phyloP scores from a whole-genome alignment of 2,113 vertebrate genomes.

The Rhinichthys klamathensis region DNA sequence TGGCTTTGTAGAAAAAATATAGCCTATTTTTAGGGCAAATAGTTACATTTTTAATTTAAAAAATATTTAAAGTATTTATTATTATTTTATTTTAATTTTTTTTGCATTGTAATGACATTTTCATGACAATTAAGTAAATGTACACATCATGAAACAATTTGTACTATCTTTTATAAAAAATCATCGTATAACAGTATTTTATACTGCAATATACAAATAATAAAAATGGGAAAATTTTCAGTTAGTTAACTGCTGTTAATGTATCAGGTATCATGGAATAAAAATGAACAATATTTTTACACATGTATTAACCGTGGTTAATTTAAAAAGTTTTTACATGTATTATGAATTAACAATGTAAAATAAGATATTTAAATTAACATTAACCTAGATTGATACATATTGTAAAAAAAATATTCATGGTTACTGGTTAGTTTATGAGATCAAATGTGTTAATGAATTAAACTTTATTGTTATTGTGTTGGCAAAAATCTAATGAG shows the following conservation, averaged over 20 bases:
- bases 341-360: background rate
- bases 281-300: background rate
- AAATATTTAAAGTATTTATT: background rate
- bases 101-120: background rate
- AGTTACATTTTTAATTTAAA: background rate
- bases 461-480: background rate
- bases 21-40: background rate
- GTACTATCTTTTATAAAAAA: too few relatives aligned
- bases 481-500: background rate
- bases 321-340: background rate
- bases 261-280: background rate
- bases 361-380: background rate
- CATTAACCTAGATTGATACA: background rate
- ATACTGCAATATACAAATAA: too few relatives aligned
- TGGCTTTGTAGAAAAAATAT: background rate
- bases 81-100: background rate
- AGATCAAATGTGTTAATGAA: background rate
- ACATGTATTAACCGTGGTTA: background rate
- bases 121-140: background rate
- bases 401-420: background rate
- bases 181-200: too few relatives aligned
- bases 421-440: background rate
- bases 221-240: too few relatives aligned
- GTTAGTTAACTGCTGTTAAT: background rate
- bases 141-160: too few relatives aligned